Evolutionary conservation across 2,888 invertebrate genomes (phyloP).

Genomic region (Dicyrtoma fusca): DNA sequence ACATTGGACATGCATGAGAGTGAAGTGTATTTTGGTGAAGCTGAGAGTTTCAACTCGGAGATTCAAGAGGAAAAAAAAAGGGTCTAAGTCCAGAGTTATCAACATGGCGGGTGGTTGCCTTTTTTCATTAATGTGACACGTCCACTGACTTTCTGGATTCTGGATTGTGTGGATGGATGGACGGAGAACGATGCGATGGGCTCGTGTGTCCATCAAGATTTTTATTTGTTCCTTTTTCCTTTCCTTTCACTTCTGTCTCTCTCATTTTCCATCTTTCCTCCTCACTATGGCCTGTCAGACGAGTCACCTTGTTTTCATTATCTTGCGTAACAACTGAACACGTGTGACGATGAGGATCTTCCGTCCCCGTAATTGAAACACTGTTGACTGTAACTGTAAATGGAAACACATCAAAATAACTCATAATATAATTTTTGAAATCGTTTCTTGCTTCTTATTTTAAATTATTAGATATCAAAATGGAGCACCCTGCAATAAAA

Average conservation of each 20-base stretch:
- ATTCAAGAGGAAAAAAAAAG: conserved; percentile 6
- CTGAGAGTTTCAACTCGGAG: neutral
- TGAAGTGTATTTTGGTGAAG: no score
- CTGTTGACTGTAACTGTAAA: no score
- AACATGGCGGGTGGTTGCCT: conserved; percentile 36
- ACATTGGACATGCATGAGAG: no score
- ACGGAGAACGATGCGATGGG: conserved; percentile 15
- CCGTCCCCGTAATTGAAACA: no score
- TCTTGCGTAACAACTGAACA: neutral
- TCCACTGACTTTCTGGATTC: no score
- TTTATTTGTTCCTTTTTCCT: conserved; percentile 21
- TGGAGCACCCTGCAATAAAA: no score
- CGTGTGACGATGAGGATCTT: neutral
- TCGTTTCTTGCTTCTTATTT: no score
- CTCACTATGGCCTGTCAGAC: no score
- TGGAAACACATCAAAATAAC: no score
- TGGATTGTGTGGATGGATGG: no score
- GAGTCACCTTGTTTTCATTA: neutral
- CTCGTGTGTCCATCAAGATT: conserved; percentile 39
- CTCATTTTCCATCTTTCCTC: neutral
- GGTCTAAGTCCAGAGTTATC: conserved; percentile 4
- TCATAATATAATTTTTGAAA: no score
- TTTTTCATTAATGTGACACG: conserved; percentile 41
- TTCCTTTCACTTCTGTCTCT: conserved; percentile 5
- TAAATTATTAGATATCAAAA: no score